Base-by-base conservation (phyloP, 2,888 invertebrate species). In the Conops quadrifasciatus region DNA sequence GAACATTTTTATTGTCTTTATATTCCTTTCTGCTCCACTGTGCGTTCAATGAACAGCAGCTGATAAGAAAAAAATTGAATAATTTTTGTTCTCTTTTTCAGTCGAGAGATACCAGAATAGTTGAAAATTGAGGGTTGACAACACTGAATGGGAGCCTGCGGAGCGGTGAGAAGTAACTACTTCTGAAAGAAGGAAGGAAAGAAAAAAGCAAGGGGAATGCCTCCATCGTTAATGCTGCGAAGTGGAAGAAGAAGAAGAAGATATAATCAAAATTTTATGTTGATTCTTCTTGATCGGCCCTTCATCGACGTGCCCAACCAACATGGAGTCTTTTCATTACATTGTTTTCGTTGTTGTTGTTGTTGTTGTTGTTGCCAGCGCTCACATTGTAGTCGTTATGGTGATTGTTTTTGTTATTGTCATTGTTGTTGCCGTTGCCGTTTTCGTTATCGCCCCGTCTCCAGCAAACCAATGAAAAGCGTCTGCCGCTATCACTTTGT, bases 381-480 rank as follows among this genome's bases (percentile, higher is more conserved):
- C 24, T 58, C 7, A 24, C 24, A 11, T 58, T 24, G 19, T 53
- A n/a, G 53, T 53, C 19, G 53, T 58, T 15, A 9, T 62, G 2
- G 26, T 13, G 21, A 47, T 30, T 51, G 60, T 24, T 43, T 19
- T 36, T 53, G 21, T 68, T 67, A 36, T 58, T 53, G 21, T 68
- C 56, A 36, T 58, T 67, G 67, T 24, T 67, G 56, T 58, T 47
- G 15, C 47, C 60, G 49, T 36, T 60, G 49, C 60, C 51, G 68
- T 11, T 9, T 19, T 26, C 28, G 28, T 30, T 51, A 21, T 30
- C 60, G 49, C 11, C 19, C 66, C 30, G 19, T 60, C 36, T 3
- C n/a, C 51, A 66, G 26, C 43, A 67, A 58, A 58, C 67, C 67
- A 67, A 67, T 67, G 59, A 59, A 60, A 59, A 26, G 47, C 59